phyloP scores from a whole-genome alignment of 2,113 vertebrate species.

The Pteronura brasiliensis region DNA sequence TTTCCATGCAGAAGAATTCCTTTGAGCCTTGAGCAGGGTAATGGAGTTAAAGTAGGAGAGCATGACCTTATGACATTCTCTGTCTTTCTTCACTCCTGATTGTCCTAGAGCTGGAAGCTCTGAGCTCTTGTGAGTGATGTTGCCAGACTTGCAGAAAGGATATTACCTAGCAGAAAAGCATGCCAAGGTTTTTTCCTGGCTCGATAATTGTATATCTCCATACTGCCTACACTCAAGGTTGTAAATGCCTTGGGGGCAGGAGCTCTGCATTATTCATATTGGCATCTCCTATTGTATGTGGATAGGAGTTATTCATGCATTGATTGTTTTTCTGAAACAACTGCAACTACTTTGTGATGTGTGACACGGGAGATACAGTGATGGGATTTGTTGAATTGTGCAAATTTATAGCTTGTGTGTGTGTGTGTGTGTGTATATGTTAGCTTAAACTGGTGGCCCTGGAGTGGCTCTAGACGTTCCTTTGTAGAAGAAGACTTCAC shows the following conservation, averaged over 20 bases:
- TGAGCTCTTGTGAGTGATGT: background rate
- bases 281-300: background rate
- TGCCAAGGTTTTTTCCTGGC: background rate
- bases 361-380: background rate
- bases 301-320: background rate
- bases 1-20: background rate
- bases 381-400: background rate
- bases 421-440: background rate
- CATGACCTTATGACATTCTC: background rate
- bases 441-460: background rate
- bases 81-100: background rate
- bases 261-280: background rate
- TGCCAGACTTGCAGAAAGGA: background rate
- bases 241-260: background rate
- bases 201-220: conserved; percentile 21
- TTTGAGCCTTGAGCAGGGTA: background rate
- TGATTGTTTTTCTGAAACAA: conserved; percentile 21
- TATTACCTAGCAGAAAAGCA: background rate
- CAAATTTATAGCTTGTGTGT: background rate
- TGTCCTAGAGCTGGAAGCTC: background rate
- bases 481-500: background rate
- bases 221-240: background rate
- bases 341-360: background rate
- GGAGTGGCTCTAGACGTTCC: background rate
- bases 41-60: background rate